These are phyloP conservation scores for Caenorhabditis elegans DNA, from an alignment of 1,140 invertebrate genomes.

Conservation along the genomic window DNA sequence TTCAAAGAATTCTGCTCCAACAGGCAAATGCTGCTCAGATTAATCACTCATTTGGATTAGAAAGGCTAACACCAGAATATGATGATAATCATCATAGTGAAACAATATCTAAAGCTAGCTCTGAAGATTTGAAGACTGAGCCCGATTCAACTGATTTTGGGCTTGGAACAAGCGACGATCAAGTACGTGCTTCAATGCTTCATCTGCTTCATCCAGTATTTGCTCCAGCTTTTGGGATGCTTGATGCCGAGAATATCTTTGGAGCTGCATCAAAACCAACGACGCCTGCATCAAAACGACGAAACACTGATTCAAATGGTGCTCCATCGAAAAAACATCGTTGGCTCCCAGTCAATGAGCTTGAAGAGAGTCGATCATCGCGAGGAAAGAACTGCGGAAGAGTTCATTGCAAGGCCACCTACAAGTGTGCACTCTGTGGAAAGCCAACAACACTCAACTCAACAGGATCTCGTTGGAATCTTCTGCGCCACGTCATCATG, in stretches of 20 bases:
- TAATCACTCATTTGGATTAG: neutral
- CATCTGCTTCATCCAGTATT: conserved; percentile 29
- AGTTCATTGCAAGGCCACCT: conserved; percentile 42
- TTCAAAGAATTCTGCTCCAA: conserved; percentile 9
- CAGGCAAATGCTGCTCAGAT: conserved; percentile 3
- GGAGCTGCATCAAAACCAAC: neutral
- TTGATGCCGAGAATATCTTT: neutral
- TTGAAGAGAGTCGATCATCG: conserved; percentile 35
- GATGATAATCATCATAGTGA: conserved; percentile 7
- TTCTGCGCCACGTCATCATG: conserved; percentile 41
- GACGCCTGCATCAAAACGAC: neutral
- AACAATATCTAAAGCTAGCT: neutral
- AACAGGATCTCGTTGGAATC: conserved; percentile 39
- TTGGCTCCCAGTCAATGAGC: conserved; percentile 37
- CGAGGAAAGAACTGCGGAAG: conserved; percentile 38
- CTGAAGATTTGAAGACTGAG: conserved; percentile 27
- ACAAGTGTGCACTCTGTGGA: conserved; percentile 40
- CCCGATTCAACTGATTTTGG: conserved; percentile 18
- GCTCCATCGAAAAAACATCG: conserved; percentile 21
- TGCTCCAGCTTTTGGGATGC: neutral
- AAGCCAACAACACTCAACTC: conserved; percentile 43
- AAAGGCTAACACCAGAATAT: neutral
- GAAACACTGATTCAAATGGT: neutral
- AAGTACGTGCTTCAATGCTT: conserved; percentile 33
- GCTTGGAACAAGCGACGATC: conserved; percentile 34